Conservation (phyloP, 2,888 invertebrate genomes). For the Lycaena phlaeas region DNA sequence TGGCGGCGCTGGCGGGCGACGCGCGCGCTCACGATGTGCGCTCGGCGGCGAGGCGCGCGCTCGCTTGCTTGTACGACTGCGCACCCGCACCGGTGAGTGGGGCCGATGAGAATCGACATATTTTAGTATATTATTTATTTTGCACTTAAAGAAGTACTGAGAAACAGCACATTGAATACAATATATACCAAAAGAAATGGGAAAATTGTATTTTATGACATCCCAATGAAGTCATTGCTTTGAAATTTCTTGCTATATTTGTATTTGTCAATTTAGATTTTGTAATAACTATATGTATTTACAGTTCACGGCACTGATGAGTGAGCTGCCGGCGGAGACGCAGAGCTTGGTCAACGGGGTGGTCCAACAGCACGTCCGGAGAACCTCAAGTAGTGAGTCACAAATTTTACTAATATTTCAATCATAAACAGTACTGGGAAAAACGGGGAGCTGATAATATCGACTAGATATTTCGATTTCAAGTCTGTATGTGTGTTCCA, state of each 20-base stretch:
- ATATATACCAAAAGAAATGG: too few relatives aligned
- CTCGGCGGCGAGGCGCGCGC: conserved; percentile 77
- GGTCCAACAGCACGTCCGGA: conserved; percentile 81
- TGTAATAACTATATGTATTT: too few relatives aligned
- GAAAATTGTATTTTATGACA: too few relatives aligned
- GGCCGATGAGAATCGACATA: too few relatives aligned
- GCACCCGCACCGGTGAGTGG: conserved; percentile 79
- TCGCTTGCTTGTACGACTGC: conserved; percentile 91
- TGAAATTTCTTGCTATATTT: too few relatives aligned
- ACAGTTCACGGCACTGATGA: conserved; percentile 87
- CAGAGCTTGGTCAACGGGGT: conserved; percentile 81
- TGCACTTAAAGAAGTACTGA: too few relatives aligned
- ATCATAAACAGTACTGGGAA: not conserved
- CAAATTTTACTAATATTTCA: not conserved
- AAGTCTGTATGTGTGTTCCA: conserved; percentile 17
- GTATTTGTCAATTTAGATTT: too few relatives aligned
- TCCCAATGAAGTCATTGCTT: too few relatives aligned
- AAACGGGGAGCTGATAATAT: too few relatives aligned
- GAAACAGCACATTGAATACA: too few relatives aligned
- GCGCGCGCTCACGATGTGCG: conserved; percentile 80
- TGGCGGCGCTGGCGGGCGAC: conserved; percentile 80
- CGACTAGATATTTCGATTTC: too few relatives aligned
- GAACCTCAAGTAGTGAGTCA: conserved; percentile 67
- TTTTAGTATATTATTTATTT: too few relatives aligned
- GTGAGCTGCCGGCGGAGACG: conserved; percentile 80